Evolutionary conservation across 2,797 vertebrate genomes (phyloP), one percentile per base, ranked within the genome.

Genomic region (Nyctibius grandis): DNA sequence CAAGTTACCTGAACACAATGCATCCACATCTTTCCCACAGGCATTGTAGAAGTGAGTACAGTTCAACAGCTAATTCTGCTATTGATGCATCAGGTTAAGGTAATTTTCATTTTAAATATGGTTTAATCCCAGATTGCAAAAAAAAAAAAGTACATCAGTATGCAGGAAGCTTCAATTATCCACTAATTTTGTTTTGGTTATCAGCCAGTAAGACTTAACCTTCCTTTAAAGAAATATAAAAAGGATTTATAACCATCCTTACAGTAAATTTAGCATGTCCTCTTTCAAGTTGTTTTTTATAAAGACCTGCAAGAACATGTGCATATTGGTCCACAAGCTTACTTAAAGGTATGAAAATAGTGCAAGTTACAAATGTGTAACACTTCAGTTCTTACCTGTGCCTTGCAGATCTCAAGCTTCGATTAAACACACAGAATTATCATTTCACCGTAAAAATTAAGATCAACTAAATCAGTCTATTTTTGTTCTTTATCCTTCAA

Each of bases 261-360:
- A 36, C 28, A 44, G 47, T 20, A 54, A 74, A 45, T 73, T 51
- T 14, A 69, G 14, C 25, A 28, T 10, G 11, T 10, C 18, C 48
- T 14, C 48, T n/a, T 60, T 78, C 16, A 26, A 85, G 61, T 1
- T 34, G 15, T 57, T 45, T 8, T 3, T 64, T 18, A 64, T 31
- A 15, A 40, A 60, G 57, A 69, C 68, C 34, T 3, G 28, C 19
- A 85, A 83, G 23, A 90, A 54, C 12, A 50, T 2, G 5, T 4
- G 12, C 22, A 9, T 5, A 7, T 34, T 40, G 65, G 54, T 21
- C 42, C 85, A 50, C 0, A 0, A 61, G 29, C 18, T n/a, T 45
- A 45, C 51, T 63, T 38, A 47, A 56, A 68, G 54, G 10, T 23
- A 23, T 5, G 15, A 72, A 78, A 79, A 53, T 0, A 72, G 53